These are phyloP conservation scores for Poecile montanus DNA, from an alignment of 2,797 vertebrate genomes.

Conservation along the genomic window DNA sequence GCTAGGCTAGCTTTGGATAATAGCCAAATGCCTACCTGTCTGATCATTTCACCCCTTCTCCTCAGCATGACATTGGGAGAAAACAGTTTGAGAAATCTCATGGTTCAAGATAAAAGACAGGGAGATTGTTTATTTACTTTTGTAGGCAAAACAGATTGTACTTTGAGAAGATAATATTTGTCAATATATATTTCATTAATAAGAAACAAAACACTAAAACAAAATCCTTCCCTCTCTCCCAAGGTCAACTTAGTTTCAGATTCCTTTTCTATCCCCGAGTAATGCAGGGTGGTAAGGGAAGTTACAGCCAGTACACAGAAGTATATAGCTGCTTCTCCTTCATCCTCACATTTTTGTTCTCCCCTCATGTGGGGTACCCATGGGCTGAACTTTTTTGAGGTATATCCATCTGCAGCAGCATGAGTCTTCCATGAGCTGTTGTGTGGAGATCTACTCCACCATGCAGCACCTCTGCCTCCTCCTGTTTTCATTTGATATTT, in stretches of 20 bases:
- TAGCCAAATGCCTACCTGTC: not conserved
- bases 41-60: not conserved
- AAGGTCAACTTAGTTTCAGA: not conserved
- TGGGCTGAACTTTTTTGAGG: not conserved
- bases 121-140: not conserved
- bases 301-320: not conserved
- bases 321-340: not conserved
- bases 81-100: not conserved
- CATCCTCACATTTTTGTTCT: not conserved
- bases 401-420: accelerated
- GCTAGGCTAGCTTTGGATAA: not conserved
- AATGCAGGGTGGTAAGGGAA: not conserved
- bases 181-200: not conserved
- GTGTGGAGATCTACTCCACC: not conserved
- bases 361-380: accelerated
- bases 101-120: not conserved
- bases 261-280: not conserved
- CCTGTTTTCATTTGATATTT: not conserved
- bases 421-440: not conserved
- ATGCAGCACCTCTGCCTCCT: not conserved
- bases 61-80: not conserved
- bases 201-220: not conserved
- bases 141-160: not conserved
- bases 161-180: not conserved
- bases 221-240: not conserved